Evolutionary conservation across 2,888 invertebrate genomes (phyloP).

Genomic region (Acrobeloides nanus): DNA sequence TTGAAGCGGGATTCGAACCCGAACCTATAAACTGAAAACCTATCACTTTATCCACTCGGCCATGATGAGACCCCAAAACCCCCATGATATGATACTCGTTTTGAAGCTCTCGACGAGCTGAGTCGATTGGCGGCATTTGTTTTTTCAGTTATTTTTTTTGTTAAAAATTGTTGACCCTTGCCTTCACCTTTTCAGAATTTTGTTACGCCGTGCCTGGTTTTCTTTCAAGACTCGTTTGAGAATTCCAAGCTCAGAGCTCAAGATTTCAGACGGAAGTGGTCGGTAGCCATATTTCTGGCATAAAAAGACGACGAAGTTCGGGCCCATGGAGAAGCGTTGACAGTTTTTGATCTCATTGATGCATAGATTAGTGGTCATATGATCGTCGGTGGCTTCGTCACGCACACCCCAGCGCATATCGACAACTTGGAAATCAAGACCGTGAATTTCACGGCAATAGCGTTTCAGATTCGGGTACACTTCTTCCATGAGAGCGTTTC

Average conservation of each 20-base stretch:
- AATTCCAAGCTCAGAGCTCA: slow-evolving; percentile 80
- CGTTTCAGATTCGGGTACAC: slow-evolving; percentile 89
- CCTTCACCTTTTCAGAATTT: too few species aligned
- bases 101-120: too few species aligned
- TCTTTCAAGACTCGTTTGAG: slow-evolving; percentile 70
- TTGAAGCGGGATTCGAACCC: too few species aligned
- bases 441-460: slow-evolving; percentile 91
- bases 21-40: too few species aligned
- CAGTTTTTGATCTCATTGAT: slow-evolving; percentile 97
- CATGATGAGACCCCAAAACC: too few species aligned
- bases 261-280: slow-evolving; percentile 87
- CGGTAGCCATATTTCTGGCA: slow-evolving; percentile 95
- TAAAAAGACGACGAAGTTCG: slow-evolving; percentile 76
- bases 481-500: slow-evolving; percentile 93
- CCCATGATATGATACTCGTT: too few species aligned
- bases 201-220: slow-evolving; percentile 38
- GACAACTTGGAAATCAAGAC: slow-evolving; percentile 94
- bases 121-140: too few species aligned
- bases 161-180: too few species aligned
- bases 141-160: too few species aligned
- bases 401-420: slow-evolving; percentile 98
- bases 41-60: too few species aligned
- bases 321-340: slow-evolving; percentile 90
- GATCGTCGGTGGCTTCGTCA: slow-evolving; percentile 93
- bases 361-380: slow-evolving; percentile 88